phyloP scores from a whole-genome alignment of 2,113 vertebrate genomes.

The Ranitomeya imitator region DNA sequence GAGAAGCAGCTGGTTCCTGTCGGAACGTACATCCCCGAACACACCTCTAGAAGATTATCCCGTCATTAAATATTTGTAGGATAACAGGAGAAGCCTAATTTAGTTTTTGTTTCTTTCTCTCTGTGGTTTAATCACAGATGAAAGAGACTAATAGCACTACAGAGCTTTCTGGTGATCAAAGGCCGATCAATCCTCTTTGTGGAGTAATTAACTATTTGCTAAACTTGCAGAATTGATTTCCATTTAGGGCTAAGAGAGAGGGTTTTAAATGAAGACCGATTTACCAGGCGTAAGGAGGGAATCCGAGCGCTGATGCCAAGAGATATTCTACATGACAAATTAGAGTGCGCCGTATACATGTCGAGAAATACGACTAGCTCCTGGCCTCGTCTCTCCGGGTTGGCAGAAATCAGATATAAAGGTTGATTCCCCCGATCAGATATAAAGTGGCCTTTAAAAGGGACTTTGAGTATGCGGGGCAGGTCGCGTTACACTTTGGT shows the following conservation, averaged over 20 bases:
- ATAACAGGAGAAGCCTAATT: conserved; percentile 85
- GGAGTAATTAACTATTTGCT: conserved; percentile 93
- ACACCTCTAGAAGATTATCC: conserved; percentile 81
- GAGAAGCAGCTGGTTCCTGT: conserved; percentile 69
- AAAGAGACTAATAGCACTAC: conserved; percentile 85
- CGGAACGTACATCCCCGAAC: conserved; percentile 70
- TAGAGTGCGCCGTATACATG: conserved; percentile 78
- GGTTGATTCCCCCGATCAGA: conserved; percentile 20
- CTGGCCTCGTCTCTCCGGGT: conserved; percentile 70
- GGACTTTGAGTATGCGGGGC: background rate
- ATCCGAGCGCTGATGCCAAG: conserved; percentile 77
- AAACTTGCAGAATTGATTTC: conserved; percentile 91
- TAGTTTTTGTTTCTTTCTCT: conserved; percentile 87
- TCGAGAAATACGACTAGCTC: conserved; percentile 75
- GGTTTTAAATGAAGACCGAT: conserved; percentile 88
- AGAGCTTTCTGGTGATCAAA: conserved; percentile 81
- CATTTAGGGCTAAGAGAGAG: conserved; percentile 86
- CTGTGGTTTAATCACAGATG: conserved; percentile 85
- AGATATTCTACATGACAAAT: conserved; percentile 81
- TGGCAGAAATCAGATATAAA: conserved; percentile 66
- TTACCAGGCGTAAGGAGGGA: conserved; percentile 77
- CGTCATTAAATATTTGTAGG: conserved; percentile 85
- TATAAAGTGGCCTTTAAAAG: conserved; percentile 18
- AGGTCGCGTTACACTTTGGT: conserved; percentile 29
- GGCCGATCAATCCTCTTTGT: conserved; percentile 86